Conservation (phyloP, 1,140 invertebrate species). For the Drosophila repleta region DNA sequence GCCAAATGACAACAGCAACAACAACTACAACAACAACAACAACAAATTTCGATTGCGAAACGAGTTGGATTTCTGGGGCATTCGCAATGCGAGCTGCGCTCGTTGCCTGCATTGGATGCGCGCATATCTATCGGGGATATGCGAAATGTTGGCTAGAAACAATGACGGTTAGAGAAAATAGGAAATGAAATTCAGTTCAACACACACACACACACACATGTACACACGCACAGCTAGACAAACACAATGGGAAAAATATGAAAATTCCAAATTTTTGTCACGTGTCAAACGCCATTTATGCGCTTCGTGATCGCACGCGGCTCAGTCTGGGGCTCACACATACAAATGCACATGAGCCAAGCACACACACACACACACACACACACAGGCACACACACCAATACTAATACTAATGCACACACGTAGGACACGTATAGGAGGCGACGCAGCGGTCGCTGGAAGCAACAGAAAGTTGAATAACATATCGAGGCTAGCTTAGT, state of each 20-base stretch:
- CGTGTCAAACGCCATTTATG: conserved; percentile 80
- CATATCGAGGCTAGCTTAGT: neutral
- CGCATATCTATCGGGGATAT: conserved; percentile 5
- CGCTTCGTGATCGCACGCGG: conserved; percentile 75
- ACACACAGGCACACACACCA: conserved; percentile 4
- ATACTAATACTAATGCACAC: conserved; percentile 39
- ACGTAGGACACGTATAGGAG: conserved; percentile 36
- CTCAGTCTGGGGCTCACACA: conserved; percentile 15
- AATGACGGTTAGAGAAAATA: conserved; percentile 45
- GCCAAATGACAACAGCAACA: conserved; percentile 62
- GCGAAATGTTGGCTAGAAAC: conserved; percentile 40
- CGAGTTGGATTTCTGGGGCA: conserved; percentile 17
- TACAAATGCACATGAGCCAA: conserved; percentile 14
- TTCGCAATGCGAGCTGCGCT: neutral
- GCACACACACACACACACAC: conserved; percentile 8
- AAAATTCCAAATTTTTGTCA: conserved; percentile 78
- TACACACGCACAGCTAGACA: conserved; percentile 8
- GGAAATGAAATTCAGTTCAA: conserved; percentile 75
- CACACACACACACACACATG: conserved; percentile 26
- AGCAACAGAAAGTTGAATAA: conserved; percentile 16
- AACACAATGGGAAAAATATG: conserved; percentile 63
- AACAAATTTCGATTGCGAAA: conserved; percentile 55
- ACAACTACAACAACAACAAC: conserved; percentile 57
- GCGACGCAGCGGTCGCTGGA: conserved; percentile 5
- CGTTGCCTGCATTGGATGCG: no score